Evolutionary conservation across 2,797 vertebrate genomes (phyloP).

Genomic region (Hipposideros larvatus): DNA sequence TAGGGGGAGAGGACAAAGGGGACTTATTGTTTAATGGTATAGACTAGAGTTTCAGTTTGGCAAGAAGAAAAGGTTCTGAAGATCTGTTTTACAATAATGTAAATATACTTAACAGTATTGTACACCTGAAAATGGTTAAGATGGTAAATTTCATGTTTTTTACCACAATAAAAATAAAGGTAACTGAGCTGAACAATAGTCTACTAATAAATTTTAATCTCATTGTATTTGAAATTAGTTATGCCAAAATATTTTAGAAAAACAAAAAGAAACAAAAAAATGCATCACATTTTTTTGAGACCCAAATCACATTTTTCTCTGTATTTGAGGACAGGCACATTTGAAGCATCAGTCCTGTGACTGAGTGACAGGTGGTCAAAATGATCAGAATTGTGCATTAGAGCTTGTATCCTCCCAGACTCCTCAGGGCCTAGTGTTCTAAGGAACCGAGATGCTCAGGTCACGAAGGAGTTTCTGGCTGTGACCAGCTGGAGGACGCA

Average conservation of each 20-base stretch:
- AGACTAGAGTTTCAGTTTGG: background rate
- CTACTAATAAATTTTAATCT: background rate
- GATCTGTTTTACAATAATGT: background rate
- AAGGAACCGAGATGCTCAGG: background rate
- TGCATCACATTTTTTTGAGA: background rate
- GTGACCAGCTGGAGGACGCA: background rate
- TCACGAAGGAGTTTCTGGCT: background rate
- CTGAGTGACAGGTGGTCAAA: background rate
- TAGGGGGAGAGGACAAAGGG: background rate
- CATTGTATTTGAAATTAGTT: conserved; percentile 16
- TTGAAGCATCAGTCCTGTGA: background rate
- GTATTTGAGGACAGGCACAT: background rate
- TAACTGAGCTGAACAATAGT: background rate
- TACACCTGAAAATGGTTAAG: background rate
- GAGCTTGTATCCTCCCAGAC: background rate
- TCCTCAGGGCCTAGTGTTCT: background rate
- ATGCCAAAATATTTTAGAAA: conserved; percentile 7
- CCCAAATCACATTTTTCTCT: background rate
- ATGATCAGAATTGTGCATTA: background rate
- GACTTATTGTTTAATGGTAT: background rate
- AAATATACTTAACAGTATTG: background rate
- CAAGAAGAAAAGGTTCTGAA: background rate
- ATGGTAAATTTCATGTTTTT: background rate
- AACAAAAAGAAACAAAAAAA: background rate
- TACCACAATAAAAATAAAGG: conserved; percentile 12